phyloP scores from a whole-genome alignment of 2,888 invertebrate species.

The Rapana venosa region DNA sequence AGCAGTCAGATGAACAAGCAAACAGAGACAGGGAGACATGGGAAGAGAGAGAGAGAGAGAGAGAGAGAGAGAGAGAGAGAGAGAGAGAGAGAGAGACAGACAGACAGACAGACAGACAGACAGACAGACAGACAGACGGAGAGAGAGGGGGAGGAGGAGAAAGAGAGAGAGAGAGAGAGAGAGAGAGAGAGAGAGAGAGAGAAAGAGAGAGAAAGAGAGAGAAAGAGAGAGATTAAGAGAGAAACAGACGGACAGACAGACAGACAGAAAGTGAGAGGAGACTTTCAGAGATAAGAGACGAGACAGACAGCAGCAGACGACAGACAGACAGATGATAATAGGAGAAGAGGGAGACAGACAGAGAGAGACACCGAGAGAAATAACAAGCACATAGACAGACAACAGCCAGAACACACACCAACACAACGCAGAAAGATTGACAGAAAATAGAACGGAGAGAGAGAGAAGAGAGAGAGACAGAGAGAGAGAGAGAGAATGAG shows the following conservation, averaged over 20 bases:
- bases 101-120: constrained; percentile 28
- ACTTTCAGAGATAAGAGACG: no score
- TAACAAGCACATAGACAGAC: no score
- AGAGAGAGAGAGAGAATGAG: not conserved
- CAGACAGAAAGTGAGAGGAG: no score
- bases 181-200: not conserved
- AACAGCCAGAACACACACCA: not conserved
- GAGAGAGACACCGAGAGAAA: no score
- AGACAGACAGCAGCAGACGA: no score
- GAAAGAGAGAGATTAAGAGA: no score
- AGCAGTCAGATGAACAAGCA: no score
- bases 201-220: no score
- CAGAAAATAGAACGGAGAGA: not conserved
- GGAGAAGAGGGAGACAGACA: no score
- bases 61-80: constrained; percentile 7
- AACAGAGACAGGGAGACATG: not conserved
- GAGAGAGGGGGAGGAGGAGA: constrained; percentile 1
- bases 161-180: constrained; percentile 15
- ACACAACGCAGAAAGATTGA: not conserved
- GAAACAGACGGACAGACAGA: no score
- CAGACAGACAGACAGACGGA: not conserved
- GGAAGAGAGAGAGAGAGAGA: not conserved
- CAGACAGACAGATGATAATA: no score
- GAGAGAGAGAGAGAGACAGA: constrained; percentile 9
- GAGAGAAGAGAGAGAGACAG: not conserved